Evolutionary conservation across 1,140 invertebrate species (phyloP).

Genomic region (Plodia interpunctella): DNA sequence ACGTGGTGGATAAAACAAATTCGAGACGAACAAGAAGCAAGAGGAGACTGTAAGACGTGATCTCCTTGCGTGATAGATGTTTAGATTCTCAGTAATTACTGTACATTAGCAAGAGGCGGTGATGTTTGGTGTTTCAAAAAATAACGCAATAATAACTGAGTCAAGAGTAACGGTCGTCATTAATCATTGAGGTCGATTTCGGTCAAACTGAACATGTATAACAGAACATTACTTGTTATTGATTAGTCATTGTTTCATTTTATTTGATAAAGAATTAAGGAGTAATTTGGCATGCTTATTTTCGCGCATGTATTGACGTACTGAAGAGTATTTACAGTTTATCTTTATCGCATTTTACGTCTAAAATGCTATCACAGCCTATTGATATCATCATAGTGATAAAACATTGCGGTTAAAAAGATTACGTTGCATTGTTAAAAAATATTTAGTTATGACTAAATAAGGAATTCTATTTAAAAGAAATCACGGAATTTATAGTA

Average conservation of each 20-base stretch:
- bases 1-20: background rate
- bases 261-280: no score
- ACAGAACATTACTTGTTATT: slow-evolving; percentile 44
- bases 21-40: background rate
- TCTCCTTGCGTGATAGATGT: slow-evolving; percentile 14
- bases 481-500: no score
- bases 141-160: slow-evolving; percentile 65
- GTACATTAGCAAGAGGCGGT: slow-evolving; percentile 33
- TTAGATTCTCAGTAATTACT: slow-evolving; percentile 35
- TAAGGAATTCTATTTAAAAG: no score
- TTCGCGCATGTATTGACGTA: no score
- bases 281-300: no score
- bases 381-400: no score
- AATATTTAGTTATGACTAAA: no score
- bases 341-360: no score
- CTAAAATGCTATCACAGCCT: no score
- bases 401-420: no score
- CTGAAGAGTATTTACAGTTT: no score
- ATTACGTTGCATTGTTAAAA: no score
- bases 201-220: slow-evolving; percentile 46
- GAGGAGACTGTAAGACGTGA: background rate
- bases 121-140: slow-evolving; percentile 52
- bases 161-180: slow-evolving; percentile 65
- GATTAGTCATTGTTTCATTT: slow-evolving; percentile 48
- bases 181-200: slow-evolving; percentile 70